These are phyloP conservation scores for Xylocopa sonorina DNA, from an alignment of 1,140 invertebrate genomes.

Conservation along the genomic window DNA sequence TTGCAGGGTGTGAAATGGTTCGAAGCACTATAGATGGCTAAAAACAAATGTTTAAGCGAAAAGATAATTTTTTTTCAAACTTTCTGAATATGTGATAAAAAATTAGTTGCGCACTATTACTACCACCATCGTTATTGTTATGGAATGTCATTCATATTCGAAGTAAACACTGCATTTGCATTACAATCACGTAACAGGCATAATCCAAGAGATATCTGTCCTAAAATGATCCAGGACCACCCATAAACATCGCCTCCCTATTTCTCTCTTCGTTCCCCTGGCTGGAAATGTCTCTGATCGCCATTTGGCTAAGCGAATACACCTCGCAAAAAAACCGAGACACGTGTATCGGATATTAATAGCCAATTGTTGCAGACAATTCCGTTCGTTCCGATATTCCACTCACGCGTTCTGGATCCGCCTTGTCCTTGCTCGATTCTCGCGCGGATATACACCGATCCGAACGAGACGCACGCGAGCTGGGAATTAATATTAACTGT, in stretches of 20 bases:
- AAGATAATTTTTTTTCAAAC: too few relatives aligned
- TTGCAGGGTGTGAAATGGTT: neutral
- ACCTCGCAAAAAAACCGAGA: neutral
- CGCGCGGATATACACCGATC: neutral
- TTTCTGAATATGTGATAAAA: too few relatives aligned
- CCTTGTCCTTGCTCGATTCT: neutral
- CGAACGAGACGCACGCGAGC: neutral
- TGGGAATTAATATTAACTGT: neutral
- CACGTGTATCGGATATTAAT: constrained; percentile 27
- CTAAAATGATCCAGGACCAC: constrained; percentile 14
- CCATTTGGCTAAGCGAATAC: neutral
- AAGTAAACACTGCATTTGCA: neutral
- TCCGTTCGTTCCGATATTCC: too few relatives aligned
- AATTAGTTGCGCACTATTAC: too few relatives aligned
- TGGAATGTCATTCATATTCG: too few relatives aligned
- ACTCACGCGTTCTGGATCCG: neutral
- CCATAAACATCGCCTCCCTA: neutral
- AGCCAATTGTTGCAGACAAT: neutral
- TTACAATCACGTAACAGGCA: neutral
- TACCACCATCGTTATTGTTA: too few relatives aligned
- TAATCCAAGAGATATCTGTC: neutral
- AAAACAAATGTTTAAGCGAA: too few relatives aligned
- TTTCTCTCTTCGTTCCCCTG: too few relatives aligned
- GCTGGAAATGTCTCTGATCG: too few relatives aligned
- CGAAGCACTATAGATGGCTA: too few relatives aligned